Percentiles rank a stretch among this genome's conserved stretches.
Conservation (phyloP, 2,888 invertebrate genomes). For the Drosophila nigritarsus region DNA sequence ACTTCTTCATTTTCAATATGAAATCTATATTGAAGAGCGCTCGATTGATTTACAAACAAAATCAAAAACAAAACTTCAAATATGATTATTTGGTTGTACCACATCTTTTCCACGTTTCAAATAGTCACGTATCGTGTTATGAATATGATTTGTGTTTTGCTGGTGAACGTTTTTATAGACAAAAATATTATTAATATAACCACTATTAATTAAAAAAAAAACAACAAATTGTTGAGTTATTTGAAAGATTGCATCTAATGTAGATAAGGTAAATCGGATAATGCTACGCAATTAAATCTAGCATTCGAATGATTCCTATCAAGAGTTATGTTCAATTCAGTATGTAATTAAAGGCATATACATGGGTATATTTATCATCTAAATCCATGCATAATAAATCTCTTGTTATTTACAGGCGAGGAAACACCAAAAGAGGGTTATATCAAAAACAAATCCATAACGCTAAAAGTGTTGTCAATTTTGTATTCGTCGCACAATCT, state of each 20-base stretch:
- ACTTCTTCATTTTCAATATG: conserved; percentile 4
- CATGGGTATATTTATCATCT: too few relatives aligned
- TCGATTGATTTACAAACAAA: conserved; percentile 23
- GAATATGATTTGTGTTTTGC: neutral
- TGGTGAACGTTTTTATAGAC: conserved; percentile 4
- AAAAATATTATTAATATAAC: neutral
- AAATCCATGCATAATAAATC: too few relatives aligned
- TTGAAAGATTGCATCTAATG: neutral
- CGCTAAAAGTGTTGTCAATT: too few relatives aligned
- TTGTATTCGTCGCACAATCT: too few relatives aligned
- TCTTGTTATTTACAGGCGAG: too few relatives aligned
- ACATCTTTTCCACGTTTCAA: neutral
- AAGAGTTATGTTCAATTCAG: neutral
- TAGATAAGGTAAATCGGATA: neutral
- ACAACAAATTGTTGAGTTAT: neutral
- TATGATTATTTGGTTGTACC: neutral
- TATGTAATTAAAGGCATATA: neutral
- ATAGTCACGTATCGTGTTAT: neutral
- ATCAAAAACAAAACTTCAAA: neutral
- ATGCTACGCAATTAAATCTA: conserved; percentile 1
- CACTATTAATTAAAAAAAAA: too few relatives aligned
- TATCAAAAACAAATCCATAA: too few relatives aligned
- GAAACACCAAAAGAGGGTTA: too few relatives aligned
- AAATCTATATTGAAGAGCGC: neutral
- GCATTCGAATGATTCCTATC: neutral